Conservation (phyloP, 2,113 vertebrate species). For the Oenanthe melanoleuca region DNA sequence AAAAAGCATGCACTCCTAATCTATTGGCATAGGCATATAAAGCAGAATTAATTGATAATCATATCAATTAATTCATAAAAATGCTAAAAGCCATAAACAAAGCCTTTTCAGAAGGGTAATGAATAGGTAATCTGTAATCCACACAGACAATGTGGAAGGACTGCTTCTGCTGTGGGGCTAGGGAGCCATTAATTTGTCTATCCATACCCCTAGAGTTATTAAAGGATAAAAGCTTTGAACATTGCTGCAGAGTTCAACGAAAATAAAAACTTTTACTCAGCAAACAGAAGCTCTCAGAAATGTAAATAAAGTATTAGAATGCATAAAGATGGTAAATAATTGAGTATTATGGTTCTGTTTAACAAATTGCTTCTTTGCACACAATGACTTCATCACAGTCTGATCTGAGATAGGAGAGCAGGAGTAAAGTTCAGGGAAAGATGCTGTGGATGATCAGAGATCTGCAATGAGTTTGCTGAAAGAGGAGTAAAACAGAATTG, state of each 20-base stretch:
- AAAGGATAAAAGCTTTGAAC: background rate
- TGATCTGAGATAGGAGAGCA: background rate
- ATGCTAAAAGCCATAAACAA: background rate
- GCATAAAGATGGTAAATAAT: background rate
- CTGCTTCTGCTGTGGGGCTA: background rate
- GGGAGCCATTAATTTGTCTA: background rate
- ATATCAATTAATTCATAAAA: conserved; percentile 8
- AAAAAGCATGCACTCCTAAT: background rate
- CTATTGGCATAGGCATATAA: background rate
- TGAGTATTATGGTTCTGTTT: background rate
- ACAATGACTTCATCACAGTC: background rate
- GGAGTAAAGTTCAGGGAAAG: background rate
- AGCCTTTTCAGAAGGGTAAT: background rate
- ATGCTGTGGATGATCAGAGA: background rate
- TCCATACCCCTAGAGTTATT: background rate
- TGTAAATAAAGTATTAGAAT: conserved; percentile 2
- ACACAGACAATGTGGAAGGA: background rate
- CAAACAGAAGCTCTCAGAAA: background rate
- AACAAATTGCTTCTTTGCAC: conserved; percentile 7
- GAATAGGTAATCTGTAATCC: background rate
- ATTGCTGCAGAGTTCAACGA: background rate
- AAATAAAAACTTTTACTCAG: background rate
- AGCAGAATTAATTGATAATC: conserved; percentile 8
- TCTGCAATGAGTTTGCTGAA: background rate
- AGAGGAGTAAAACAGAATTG: background rate